Evolutionary conservation across 2,888 invertebrate genomes (phyloP).

Genomic region (Scrobipalpa atriplicella): DNA sequence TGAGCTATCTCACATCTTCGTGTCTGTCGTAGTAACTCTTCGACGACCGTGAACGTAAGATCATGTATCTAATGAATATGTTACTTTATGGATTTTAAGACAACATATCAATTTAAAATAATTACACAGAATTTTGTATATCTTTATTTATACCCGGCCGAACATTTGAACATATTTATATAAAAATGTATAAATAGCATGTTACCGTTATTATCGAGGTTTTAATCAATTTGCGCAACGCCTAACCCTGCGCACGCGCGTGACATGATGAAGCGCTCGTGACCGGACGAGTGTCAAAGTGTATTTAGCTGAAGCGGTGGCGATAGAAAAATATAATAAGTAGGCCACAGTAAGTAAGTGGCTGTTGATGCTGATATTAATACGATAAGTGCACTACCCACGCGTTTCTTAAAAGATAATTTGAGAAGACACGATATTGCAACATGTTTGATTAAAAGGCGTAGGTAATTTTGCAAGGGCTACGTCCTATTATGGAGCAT

Average conservation of each 20-base stretch:
- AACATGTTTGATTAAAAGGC: neutral
- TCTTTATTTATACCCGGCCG: no score
- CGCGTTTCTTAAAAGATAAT: neutral
- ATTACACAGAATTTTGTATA: neutral
- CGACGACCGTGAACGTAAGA: neutral
- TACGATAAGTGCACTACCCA: constrained; percentile 1
- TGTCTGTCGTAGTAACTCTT: neutral
- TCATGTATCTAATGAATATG: neutral
- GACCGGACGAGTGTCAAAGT: constrained; percentile 55
- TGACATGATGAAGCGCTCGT: constrained; percentile 52
- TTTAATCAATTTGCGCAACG: constrained; percentile 59
- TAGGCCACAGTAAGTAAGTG: constrained; percentile 37
- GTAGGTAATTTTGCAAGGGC: constrained; percentile 5
- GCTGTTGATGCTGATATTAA: constrained; percentile 16
- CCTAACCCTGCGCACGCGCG: constrained; percentile 44
- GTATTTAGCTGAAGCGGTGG: constrained; percentile 47
- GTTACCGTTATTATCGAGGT: constrained; percentile 55
- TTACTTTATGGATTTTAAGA: constrained; percentile 1
- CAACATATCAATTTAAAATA: neutral
- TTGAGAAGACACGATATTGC: neutral
- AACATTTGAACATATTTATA: constrained; percentile 1
- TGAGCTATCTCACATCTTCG: neutral
- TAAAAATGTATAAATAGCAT: constrained; percentile 28
- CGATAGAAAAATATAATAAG: constrained; percentile 40
- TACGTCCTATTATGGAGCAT: neutral